Evolutionary conservation across 2,113 vertebrate species (phyloP), one percentile per base, ranked within the genome.

Genomic region (Gasterosteus aculeatus): DNA sequence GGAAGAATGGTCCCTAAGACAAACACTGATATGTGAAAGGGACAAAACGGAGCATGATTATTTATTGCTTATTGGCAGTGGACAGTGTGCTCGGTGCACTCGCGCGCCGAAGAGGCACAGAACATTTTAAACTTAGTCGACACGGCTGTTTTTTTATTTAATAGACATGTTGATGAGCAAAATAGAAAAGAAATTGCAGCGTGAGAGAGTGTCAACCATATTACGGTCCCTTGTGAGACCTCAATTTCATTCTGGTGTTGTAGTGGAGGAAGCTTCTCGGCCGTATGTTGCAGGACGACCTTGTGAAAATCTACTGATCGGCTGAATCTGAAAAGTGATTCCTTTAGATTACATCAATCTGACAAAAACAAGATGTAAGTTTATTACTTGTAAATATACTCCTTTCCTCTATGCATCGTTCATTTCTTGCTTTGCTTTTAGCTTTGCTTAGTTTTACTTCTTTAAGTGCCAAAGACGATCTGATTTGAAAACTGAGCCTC

Each of bases 1-100:
- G 94, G 94, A 95, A 94, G 92, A 90, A 86, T 77, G 86, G 91
- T 89, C 93, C 87, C 91, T 80, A 58, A 87, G 76, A 92, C 84
- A 85, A 92, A 93, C 86, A 90, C 68, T 84, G 77, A 84, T 84
- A 75, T 14, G 22, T 62, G 33, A 70, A 73, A 81, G 72, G 66
- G 63, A 72, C 59, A 69, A 73, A 75, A 26, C 60, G 58, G 56
- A 59, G 67, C 41, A 56, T 81, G 81, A 88, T 70, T 61, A 53
- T 39, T 66, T 41, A 57, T 58, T 73, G 59, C 46, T n/a, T 75
- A 75, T 85, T 72, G 63, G 29, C 56, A 63, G 44, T 72, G 65
- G 26, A 58, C 42, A 31, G 8, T 62, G 35, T n/a, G 15, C 53
- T 69, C 46, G 31, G 57, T 69, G 42, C 39, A 39, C 46, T 71